Percentiles rank a stretch among this genome's conserved stretches.
phyloP scores from a whole-genome alignment of 2,888 invertebrate genomes.

The Cantharis nigra region DNA sequence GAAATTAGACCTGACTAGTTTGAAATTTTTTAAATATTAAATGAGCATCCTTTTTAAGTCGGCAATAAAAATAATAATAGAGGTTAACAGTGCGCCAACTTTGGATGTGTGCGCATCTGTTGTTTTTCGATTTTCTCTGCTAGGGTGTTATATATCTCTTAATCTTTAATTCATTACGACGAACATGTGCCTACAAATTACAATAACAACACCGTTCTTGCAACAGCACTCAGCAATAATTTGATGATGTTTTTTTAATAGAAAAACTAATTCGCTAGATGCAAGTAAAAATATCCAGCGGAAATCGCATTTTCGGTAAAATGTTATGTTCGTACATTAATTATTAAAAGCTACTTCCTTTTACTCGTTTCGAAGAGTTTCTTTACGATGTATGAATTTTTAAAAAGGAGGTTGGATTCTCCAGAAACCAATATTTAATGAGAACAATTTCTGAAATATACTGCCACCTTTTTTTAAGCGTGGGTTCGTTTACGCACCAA shows the following conservation, averaged over 20 bases:
- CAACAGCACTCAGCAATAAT: slow-evolving; percentile 20
- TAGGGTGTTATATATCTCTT: slow-evolving; percentile 21
- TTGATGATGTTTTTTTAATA: slow-evolving; percentile 10
- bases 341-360: not conserved
- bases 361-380: slow-evolving; percentile 1
- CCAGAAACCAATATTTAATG: slow-evolving; percentile 23
- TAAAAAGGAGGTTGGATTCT: slow-evolving; percentile 10
- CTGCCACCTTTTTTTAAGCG: not conserved
- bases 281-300: not conserved
- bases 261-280: not conserved
- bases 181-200: slow-evolving; percentile 23
- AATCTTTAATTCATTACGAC: slow-evolving; percentile 15
- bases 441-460: slow-evolving; percentile 8
- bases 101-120: slow-evolving; percentile 16
- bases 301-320: not conserved
- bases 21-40: not conserved
- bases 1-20: not conserved
- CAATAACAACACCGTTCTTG: slow-evolving; percentile 15
- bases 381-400: slow-evolving; percentile 21
- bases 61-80: slow-evolving; percentile 3
- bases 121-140: slow-evolving; percentile 8
- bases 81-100: not conserved
- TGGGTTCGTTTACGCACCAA: not conserved
- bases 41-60: not conserved
- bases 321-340: not conserved